Evolutionary conservation across 2,797 vertebrate species (phyloP).

Genomic region (Masticophis lateralis): DNA sequence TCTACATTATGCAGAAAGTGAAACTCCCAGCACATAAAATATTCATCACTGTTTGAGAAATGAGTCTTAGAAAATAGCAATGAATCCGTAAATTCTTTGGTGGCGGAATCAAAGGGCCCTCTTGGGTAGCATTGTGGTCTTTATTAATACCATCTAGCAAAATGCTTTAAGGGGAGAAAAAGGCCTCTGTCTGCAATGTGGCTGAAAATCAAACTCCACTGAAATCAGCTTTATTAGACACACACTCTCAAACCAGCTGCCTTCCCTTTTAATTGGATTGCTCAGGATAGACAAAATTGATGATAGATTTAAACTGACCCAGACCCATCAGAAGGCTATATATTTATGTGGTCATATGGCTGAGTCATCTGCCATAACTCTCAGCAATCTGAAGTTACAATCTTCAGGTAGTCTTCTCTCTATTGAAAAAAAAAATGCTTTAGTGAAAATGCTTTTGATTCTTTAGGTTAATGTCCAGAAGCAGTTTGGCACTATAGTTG

Average conservation of each 20-base stretch:
- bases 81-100: conserved; percentile 17
- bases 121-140: conserved; percentile 1
- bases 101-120: background rate
- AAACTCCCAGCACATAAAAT: conserved; percentile 14
- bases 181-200: background rate
- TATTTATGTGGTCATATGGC: background rate
- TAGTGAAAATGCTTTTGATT: background rate
- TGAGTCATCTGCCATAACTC: background rate
- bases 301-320: background rate
- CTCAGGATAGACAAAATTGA: background rate
- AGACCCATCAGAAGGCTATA: background rate
- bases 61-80: conserved; percentile 6
- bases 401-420: too few relatives aligned
- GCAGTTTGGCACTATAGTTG: background rate
- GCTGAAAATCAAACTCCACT: accelerated
- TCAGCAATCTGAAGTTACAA: background rate
- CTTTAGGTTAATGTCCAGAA: background rate
- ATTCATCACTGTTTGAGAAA: conserved; percentile 24
- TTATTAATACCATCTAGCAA: conserved; percentile 26
- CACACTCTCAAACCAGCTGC: background rate
- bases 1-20: conserved; percentile 13
- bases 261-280: background rate
- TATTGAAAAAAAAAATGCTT: background rate
- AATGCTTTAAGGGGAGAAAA: background rate
- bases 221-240: conserved; percentile 6